Percentiles rank a stretch among this genome's conserved stretches.
Evolutionary conservation across 2,888 invertebrate genomes (phyloP).

Genomic region (Holacanthella duospinosa): DNA sequence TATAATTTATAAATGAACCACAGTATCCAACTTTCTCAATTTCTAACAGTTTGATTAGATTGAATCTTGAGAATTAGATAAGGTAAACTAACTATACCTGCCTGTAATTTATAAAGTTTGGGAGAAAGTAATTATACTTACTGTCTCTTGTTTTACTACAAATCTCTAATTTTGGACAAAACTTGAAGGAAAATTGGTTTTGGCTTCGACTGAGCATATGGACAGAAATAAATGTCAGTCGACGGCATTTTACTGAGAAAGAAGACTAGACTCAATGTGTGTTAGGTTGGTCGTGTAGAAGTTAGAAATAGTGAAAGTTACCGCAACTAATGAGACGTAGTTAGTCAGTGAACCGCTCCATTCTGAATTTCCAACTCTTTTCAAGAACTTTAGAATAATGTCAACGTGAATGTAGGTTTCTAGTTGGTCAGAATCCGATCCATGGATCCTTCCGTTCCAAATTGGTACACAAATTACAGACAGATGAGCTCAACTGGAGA

Average conservation of each 20-base stretch:
- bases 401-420: neutral
- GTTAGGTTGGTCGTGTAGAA: too few relatives aligned
- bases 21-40: too few relatives aligned
- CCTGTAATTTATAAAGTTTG: too few relatives aligned
- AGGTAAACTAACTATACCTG: too few relatives aligned
- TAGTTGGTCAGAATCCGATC: neutral
- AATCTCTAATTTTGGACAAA: neutral
- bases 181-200: neutral
- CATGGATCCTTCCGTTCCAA: neutral
- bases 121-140: too few relatives aligned
- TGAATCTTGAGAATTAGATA: too few relatives aligned
- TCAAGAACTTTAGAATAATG: neutral
- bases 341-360: neutral
- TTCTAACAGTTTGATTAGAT: too few relatives aligned
- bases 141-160: too few relatives aligned
- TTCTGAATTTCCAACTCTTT: neutral
- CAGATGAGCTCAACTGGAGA: neutral
- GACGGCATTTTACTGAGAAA: neutral
- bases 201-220: neutral
- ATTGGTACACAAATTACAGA: neutral
- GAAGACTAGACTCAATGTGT: neutral
- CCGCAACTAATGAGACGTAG: constrained; percentile 5
- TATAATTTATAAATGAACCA: too few relatives aligned
- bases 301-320: neutral
- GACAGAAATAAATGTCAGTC: neutral